Conservation (phyloP, 1,140 invertebrate genomes). For the Hycleus cichorii region DNA sequence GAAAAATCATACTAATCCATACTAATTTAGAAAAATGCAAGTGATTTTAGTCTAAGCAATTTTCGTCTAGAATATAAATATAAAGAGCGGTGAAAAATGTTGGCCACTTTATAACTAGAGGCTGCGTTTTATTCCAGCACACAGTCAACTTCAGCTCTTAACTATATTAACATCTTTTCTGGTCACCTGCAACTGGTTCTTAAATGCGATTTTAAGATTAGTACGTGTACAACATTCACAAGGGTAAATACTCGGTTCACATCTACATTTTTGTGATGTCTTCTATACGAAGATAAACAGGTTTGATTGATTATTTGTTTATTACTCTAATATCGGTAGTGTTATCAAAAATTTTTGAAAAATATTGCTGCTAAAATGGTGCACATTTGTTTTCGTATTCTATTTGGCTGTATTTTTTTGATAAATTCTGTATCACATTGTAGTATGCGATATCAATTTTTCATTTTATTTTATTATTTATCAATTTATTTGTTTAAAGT, state of each 20-base stretch:
- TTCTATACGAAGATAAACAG: slow-evolving; percentile 8
- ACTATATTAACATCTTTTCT: slow-evolving; percentile 6
- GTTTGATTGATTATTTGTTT: neutral
- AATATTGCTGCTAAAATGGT: no score
- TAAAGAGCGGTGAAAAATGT: neutral
- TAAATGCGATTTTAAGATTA: slow-evolving; percentile 8
- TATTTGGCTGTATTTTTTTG: no score
- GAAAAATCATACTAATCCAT: no score
- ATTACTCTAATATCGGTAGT: neutral
- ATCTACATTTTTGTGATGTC: slow-evolving; percentile 1
- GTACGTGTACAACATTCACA: slow-evolving; percentile 7
- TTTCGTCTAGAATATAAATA: no score
- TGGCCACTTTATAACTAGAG: slow-evolving; percentile 11
- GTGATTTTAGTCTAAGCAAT: no score
- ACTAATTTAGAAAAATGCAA: no score
- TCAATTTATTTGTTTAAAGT: no score
- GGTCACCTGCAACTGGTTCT: slow-evolving; percentile 7
- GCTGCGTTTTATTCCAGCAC: slow-evolving; percentile 1
- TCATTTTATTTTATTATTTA: no score
- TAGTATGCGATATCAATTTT: no score
- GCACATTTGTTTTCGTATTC: no score
- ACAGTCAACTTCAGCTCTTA: slow-evolving; percentile 1
- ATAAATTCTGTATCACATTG: no score
- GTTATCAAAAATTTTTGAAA: no score
- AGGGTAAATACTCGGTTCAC: slow-evolving; percentile 2